Base-by-base conservation (phyloP, 2,113 vertebrate species). In the Hymenochirus boettgeri region DNA sequence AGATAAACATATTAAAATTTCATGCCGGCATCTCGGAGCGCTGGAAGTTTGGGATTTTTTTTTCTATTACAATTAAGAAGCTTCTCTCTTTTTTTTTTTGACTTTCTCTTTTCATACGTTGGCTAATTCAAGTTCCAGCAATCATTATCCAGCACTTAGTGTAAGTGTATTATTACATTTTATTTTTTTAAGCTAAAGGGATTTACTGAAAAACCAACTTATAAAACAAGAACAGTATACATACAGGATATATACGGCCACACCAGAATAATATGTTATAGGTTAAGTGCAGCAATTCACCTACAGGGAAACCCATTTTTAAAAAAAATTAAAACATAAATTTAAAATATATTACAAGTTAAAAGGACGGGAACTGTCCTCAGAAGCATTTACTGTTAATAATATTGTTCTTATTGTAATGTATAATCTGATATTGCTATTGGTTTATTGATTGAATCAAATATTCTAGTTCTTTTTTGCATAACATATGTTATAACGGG, bases 121-220 rank as follows among this genome's bases (percentile, higher is more conserved):
- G n/a, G n/a, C n/a, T n/a, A n/a, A n/a, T n/a, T n/a, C n/a, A n/a
- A n/a, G n/a, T 53, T 53, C 23, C 57, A 60, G 54, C 65, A 60
- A 53, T 60, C 51, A 59, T 67, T 53, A 69, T 57, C 27, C 65
- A 69, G 65, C 57, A 60, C 65, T 69, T 69, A 60, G 57, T 53
- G 39, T 13, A 53, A 53, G 65, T 45, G 33, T 69, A 37, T 50
- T 58, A 66, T 51, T 60, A 35, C 6, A 5, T 48, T 35, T n/a
- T 39, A 25, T 56, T 51, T 56, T 55, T 33, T 33, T 45, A 21
- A 45, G 55, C 29, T 23, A 37, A 52, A 52, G 5, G 42, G 55
- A 69, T 69, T 69, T 69, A 69, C 65, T 60, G 65, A 69, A 69
- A 69, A 69, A n/a, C n/a, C n/a, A n/a, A n/a, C n/a, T n/a, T n/a